A percentile compares a stretch with the other conserved stretches of the same genome.
phyloP scores from a whole-genome alignment of 2,797 vertebrate species.

The Enteromius afrohamiltoni region DNA sequence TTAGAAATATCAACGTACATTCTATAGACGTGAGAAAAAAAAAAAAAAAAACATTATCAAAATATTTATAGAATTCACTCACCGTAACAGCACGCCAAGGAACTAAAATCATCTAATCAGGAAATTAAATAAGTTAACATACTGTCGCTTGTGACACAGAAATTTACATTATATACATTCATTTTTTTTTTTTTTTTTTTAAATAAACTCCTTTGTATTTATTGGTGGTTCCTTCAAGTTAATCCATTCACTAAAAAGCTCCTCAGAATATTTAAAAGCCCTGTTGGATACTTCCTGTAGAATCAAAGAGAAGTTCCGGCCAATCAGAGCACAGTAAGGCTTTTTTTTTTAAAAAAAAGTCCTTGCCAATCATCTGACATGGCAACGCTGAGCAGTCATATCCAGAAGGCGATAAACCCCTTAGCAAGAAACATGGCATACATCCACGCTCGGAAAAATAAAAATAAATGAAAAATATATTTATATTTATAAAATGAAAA shows the following conservation, averaged over 20 bases:
- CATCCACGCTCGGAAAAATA: conserved; percentile 65
- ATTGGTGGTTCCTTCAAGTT: conserved; percentile 61
- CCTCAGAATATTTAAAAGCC: conserved; percentile 53
- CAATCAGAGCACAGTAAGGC: conserved; percentile 55
- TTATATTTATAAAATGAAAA: conserved; percentile 62
- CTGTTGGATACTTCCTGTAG: conserved; percentile 54
- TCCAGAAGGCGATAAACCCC: conserved; percentile 45
- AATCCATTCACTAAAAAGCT: conserved; percentile 55
- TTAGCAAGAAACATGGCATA: conserved; percentile 66
- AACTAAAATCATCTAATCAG: conserved; percentile 71
- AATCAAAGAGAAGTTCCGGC: conserved; percentile 59
- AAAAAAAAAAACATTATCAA: conserved; percentile 68
- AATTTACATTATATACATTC: conserved; percentile 82
- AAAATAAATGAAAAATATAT: conserved; percentile 69
- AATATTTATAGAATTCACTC: conserved; percentile 73
- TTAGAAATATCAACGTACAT: conserved; percentile 56
- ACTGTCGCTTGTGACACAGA: conserved; percentile 66
- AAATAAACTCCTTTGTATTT: conserved; percentile 66
- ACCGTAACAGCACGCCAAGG: conserved; percentile 70
- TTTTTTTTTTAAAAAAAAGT: conserved; percentile 50
- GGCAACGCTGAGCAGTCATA: conserved; percentile 52
- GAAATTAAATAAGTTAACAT: conserved; percentile 76
- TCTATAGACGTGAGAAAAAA: conserved; percentile 60
- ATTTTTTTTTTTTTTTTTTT: conserved; percentile 55
- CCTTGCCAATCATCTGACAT: conserved; percentile 49